A percentile compares a stretch with the other conserved stretches of the same genome.
Evolutionary conservation across 2,888 invertebrate genomes (phyloP).

Genomic region (Ischnus inquisitorius): DNA sequence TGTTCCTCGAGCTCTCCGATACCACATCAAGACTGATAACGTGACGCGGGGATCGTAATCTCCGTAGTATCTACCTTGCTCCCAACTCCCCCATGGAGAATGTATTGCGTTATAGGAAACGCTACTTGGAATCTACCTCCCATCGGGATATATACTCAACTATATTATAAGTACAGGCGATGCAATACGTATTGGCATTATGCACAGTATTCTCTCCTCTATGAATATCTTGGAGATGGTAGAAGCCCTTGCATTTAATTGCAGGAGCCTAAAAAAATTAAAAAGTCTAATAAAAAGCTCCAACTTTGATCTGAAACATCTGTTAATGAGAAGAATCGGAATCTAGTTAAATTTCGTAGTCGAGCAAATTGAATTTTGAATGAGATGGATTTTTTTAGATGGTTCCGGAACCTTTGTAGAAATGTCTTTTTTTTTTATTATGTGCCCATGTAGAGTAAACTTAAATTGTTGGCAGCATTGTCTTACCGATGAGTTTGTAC

Average conservation of each 20-base stretch:
- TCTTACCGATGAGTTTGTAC: neutral
- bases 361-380: no score
- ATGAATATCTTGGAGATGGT: neutral
- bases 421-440: neutral
- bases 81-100: constrained; percentile 1
- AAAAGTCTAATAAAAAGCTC: neutral
- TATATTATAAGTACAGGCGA: neutral
- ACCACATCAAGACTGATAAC: constrained; percentile 67
- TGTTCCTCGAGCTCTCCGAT: constrained; percentile 49
- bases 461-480: neutral
- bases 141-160: neutral
- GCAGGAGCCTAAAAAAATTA: neutral
- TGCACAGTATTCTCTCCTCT: constrained; percentile 5
- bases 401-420: neutral
- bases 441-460: neutral
- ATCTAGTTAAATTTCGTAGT: no score
- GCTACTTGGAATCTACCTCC: constrained; percentile 40
- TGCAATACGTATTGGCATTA: neutral
- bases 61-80: constrained; percentile 45
- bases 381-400: neutral
- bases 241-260: neutral
- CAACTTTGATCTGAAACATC: no score
- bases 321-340: no score
- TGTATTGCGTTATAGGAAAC: constrained; percentile 42
- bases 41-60: constrained; percentile 70